Evolutionary conservation across 2,888 invertebrate species (phyloP), one percentile per base, ranked within the genome.

Genomic region (Caenorhabditis wallacei): DNA sequence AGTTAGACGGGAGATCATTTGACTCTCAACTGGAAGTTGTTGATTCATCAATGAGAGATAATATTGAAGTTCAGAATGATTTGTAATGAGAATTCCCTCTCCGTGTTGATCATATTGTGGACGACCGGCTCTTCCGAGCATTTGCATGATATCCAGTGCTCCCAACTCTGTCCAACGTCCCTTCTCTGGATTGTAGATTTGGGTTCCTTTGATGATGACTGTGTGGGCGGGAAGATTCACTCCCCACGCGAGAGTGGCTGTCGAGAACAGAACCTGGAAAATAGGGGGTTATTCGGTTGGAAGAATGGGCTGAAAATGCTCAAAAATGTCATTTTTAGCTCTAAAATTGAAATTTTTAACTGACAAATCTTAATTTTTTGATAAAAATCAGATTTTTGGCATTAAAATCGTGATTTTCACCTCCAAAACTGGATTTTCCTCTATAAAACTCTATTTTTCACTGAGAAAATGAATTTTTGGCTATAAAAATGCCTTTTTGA

Each of bases 151-250:
- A 93, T 99, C 99, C 30, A 99, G 93, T 1, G 98, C 98, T 4
- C 98, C 96, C 64, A 99, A 93, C 93, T 99, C 99, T 1, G 96
- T 96, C 99, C 99, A 99, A 75, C 97, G 94, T 0, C 99, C 99
- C 92, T 97, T 97, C 93, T 99, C 98, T 0, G 99, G 97, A 92
- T 96, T 97, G 93, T 99, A 99, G 72, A 99, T 96, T 92, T 98
- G 91, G 0, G 99, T 99, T 26, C 98, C 98, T 92, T 99, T 98
- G 89, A 97, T 96, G 84, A 97, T 97, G 64, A 99, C 99, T 0
- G 98, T 98, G 92, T 99, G 98, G 0, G 99, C 99, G 0, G 99
- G 99, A 57, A 99, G 94, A 93, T 99, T 99, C 35, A 99, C 99
- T 92, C 99, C 99, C 99, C 99, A 99, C 13, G 99, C 99, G 22